These are phyloP conservation scores for Rhagoletis pomonella DNA, from an alignment of 1,140 invertebrate species.

Conservation along the genomic window DNA sequence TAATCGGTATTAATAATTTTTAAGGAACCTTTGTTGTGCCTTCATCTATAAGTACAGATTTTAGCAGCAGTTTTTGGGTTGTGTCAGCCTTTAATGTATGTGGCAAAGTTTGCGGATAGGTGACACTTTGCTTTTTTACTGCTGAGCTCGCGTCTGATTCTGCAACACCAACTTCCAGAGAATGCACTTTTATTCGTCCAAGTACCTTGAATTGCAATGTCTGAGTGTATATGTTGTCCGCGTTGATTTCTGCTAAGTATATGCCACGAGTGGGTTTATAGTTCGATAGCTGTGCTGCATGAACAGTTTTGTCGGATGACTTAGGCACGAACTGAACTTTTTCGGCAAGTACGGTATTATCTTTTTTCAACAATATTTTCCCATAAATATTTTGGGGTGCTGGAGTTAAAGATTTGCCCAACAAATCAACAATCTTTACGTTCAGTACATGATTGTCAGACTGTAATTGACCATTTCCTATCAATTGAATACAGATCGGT, in stretches of 20 bases:
- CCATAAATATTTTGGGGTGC: constrained; percentile 62
- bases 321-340: constrained; percentile 66
- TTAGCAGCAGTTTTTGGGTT: constrained; percentile 91
- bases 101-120: constrained; percentile 82
- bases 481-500: constrained; percentile 87
- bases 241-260: constrained; percentile 87
- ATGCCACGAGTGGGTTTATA: constrained; percentile 87
- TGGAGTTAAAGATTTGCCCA: constrained; percentile 83
- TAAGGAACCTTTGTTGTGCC: constrained; percentile 74
- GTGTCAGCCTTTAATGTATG: constrained; percentile 86
- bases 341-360: constrained; percentile 66
- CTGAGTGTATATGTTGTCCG: constrained; percentile 80
- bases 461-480: constrained; percentile 83
- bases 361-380: constrained; percentile 67
- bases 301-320: constrained; percentile 80
- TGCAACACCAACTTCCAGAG: constrained; percentile 90
- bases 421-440: constrained; percentile 87
- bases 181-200: constrained; percentile 83
- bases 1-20: not conserved
- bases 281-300: constrained; percentile 86
- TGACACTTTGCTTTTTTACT: constrained; percentile 84
- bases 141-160: constrained; percentile 91
- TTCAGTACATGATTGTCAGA: constrained; percentile 82
- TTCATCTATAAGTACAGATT: constrained; percentile 87
- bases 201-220: constrained; percentile 84